These are phyloP conservation scores for Pemphredon lugubris DNA, from an alignment of 2,888 invertebrate genomes.

Conservation along the genomic window DNA sequence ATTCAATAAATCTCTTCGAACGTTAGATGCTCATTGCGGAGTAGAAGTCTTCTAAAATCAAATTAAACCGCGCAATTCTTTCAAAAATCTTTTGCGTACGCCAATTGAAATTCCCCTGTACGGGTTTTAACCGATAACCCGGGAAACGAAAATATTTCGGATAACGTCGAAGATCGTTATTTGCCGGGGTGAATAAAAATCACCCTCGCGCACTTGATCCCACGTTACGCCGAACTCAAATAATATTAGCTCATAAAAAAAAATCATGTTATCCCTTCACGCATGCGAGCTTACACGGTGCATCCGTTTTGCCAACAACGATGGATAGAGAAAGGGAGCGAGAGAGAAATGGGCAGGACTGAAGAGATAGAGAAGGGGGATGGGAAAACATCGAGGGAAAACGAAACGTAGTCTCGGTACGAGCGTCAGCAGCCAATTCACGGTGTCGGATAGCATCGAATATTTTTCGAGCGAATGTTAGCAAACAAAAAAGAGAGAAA, in stretches of 20 bases:
- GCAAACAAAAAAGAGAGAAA: conserved; percentile 46
- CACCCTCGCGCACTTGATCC: background rate
- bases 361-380: conserved; percentile 1
- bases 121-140: too few relatives aligned
- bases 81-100: too few relatives aligned
- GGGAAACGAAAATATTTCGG: background rate
- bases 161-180: background rate
- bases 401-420: conserved; percentile 54
- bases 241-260: conserved; percentile 29
- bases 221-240: background rate
- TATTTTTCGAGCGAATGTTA: conserved; percentile 71
- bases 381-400: conserved; percentile 25
- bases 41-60: too few relatives aligned
- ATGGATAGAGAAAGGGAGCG: background rate
- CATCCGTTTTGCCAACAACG: conserved; percentile 25
- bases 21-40: too few relatives aligned
- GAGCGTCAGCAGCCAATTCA: conserved; percentile 69
- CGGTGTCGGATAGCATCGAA: conserved; percentile 71
- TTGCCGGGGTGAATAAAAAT: background rate
- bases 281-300: conserved; percentile 34
- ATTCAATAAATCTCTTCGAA: too few relatives aligned
- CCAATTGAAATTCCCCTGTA: too few relatives aligned
- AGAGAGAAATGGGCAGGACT: too few relatives aligned
- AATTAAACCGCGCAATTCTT: too few relatives aligned
- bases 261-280: conserved; percentile 23